Percentiles rank a stretch among this genome's conserved stretches.
Conservation (phyloP, 2,113 vertebrate species). For the Trematocara variabile region DNA sequence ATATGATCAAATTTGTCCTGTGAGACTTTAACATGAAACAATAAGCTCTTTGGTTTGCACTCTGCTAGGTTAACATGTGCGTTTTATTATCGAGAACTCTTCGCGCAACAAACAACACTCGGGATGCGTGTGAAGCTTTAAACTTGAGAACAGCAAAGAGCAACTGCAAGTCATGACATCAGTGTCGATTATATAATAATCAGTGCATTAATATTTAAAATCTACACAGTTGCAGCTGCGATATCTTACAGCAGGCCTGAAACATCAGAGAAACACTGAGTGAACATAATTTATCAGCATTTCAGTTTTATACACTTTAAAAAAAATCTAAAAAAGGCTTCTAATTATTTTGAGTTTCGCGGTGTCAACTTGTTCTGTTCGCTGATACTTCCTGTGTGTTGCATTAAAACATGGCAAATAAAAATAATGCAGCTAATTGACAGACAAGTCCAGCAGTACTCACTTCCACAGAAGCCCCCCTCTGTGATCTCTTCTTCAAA, state of each 20-base stretch:
- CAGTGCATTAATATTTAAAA: neutral
- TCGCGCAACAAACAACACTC: neutral
- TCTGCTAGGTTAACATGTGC: neutral
- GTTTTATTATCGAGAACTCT: neutral
- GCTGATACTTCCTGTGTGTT: neutral
- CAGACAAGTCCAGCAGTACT: slow-evolving; percentile 53
- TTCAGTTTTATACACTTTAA: neutral
- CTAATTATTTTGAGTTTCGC: neutral
- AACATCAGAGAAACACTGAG: neutral
- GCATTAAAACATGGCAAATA: slow-evolving; percentile 27
- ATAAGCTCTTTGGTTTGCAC: neutral
- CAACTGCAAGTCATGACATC: fast-evolving
- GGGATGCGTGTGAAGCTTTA: neutral
- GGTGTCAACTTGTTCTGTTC: neutral
- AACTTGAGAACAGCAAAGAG: neutral
- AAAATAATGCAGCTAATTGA: slow-evolving; percentile 41
- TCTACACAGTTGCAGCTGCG: neutral
- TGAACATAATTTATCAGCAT: neutral
- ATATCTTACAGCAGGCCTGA: neutral
- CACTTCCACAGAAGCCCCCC: slow-evolving; percentile 93
- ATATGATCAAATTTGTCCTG: slow-evolving; percentile 11
- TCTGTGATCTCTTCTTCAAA: slow-evolving; percentile 98
- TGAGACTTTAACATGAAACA: neutral
- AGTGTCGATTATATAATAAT: neutral
- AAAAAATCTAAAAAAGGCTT: neutral